Base-by-base conservation (phyloP, 1,140 invertebrate species). In the Bombus balteatus region DNA sequence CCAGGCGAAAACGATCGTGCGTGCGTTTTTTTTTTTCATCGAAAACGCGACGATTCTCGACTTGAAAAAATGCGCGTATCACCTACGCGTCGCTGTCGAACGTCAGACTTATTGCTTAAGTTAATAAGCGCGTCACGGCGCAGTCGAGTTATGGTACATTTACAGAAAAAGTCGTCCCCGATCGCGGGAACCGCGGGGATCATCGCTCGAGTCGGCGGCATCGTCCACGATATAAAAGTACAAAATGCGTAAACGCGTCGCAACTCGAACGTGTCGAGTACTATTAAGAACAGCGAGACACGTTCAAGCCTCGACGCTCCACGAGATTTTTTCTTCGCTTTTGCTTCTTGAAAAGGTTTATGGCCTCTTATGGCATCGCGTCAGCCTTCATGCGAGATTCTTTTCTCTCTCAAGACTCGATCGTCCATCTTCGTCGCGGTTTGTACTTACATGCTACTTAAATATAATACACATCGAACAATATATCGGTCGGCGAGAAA, bases 201-300 rank as follows among this genome's bases (percentile, higher is more conserved):
- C 77, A 68, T 81, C 84, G 53, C 68, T 13, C 66, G 68, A 53
- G 73, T 85, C 73, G 47, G 74, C 71, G 75, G 70, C 87, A 37
- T 91, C 87, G 86, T 76, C 75, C 92, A 91, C 91, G 88, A 92
- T 92, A 92, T 92, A 92, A 92, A 92, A 92, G 92, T 92, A 92
- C 91, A 92, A 92, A 92, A 92, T 92, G 84, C 92, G 87, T 86
- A 68, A 77, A 85, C 77, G 68, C 70, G 75, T 83, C 79, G 79
- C 15, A 28, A 65, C 41, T 66, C 77, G 73, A 81, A 53, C 68
- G 76, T 32, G 43, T 37, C 13, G 25, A 10, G 18, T 37, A 10
- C 28, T 12, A 62, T 62, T 13, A 13, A 13, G 4, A 62, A 9
- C 37, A 1, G 13, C 2, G 8, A 10, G 34, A 32, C 37, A 43